A percentile compares a stretch with the other conserved stretches of the same genome.
Evolutionary conservation across 1,140 invertebrate species (phyloP).

Genomic region (Drosophila carrolli): DNA sequence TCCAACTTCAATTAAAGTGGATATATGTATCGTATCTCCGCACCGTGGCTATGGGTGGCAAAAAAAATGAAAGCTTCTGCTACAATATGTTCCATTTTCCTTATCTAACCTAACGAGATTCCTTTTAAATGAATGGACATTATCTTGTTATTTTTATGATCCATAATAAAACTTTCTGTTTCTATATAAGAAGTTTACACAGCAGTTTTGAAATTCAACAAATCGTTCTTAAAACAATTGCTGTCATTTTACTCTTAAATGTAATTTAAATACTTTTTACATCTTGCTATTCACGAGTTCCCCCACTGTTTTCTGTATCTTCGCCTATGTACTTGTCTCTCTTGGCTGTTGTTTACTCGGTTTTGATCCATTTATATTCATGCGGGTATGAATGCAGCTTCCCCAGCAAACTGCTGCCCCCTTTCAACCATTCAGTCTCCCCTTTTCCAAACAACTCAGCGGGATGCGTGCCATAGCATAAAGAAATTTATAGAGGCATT

Average conservation of each 20-base stretch:
- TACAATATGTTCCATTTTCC: neutral
- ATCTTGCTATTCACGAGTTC: neutral
- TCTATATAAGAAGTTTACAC: too few relatives aligned
- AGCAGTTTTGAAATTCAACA: too few relatives aligned
- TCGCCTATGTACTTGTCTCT: constrained; percentile 12
- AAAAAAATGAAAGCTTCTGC: neutral
- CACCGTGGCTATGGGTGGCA: neutral
- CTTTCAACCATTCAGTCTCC: constrained; percentile 7
- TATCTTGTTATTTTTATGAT: neutral
- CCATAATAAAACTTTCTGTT: neutral
- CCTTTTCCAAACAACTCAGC: constrained; percentile 9
- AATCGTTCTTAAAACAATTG: too few relatives aligned
- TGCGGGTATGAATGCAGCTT: constrained; percentile 49
- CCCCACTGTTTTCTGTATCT: constrained; percentile 14
- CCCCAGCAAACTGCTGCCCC: constrained; percentile 14
- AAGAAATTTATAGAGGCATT: constrained; percentile 64
- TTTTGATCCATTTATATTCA: constrained; percentile 39
- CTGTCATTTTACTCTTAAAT: too few relatives aligned
- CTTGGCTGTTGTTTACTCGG: constrained; percentile 51
- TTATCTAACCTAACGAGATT: neutral
- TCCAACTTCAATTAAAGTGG: constrained; percentile 50
- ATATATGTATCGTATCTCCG: constrained; percentile 13
- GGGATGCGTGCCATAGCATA: constrained; percentile 45
- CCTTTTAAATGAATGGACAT: neutral
- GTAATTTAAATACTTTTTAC: neutral